Evolutionary conservation across 2,113 vertebrate genomes (phyloP), one percentile per base, ranked within the genome.

Genomic region (Xiphophorus hellerii): DNA sequence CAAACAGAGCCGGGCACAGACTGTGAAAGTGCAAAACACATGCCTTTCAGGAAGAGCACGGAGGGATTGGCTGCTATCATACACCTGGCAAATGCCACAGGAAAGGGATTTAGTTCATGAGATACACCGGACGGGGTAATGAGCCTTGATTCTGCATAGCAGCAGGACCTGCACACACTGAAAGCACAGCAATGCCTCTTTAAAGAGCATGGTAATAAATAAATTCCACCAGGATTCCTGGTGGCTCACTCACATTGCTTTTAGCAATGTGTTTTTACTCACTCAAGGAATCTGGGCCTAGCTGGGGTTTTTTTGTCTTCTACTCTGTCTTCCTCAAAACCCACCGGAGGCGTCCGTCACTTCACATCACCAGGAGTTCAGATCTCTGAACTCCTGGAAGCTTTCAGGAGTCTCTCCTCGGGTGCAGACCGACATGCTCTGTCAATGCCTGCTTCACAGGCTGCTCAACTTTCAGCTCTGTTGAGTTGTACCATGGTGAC

Each of bases 1-100:
- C 64, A 30, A 85, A 77, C 83, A 64, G 73, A 67, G 72, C 65
- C 20, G 65, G 66, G 69, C 42, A 25, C 71, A 67, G 88, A 74
- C 76, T 75, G 69, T 71, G 29, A 83, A 81, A 86, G 81, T 51
- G 37, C 31, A 76, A 65, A 80, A 81, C 83, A 62, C 76, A 75
- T 78, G 78, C 83, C 84, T 87, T 84, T 92, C 80, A 91, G 81
- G 81, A 86, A 77, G 80, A 66, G 42, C 62, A 84, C 69, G 8
- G 37, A 86, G 75, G 82, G 79, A 79, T 60, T 73, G 72, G 77
- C 76, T 29, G 0, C 81, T 69, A 77, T 78, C 75, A 73, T 72
- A 77, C 87, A 89, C 86, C 87, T 88, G 88, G 84, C 81, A 89
- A 84, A 90, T 71, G 62, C 71, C 74, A 62, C 73, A 69, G 78